Conservation (phyloP, 2,797 vertebrate species). For the Notamacropus eugenii region DNA sequence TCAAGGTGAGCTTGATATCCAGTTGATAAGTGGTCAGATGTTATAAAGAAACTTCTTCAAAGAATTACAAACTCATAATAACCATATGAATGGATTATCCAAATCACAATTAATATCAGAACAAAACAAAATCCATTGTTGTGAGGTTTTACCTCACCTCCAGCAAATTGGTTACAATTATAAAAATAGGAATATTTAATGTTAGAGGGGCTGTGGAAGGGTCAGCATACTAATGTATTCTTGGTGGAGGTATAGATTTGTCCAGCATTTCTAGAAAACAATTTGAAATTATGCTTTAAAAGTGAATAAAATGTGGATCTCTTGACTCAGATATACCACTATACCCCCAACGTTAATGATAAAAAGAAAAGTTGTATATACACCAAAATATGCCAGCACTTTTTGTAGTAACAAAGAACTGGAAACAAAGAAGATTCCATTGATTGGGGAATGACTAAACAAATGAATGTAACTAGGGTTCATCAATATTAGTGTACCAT, state of each 20-base stretch:
- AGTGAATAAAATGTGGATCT: background rate
- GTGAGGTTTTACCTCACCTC: background rate
- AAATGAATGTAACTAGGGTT: background rate
- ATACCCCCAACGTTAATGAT: background rate
- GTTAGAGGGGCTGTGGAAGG: background rate
- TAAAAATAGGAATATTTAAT: background rate
- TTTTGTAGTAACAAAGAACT: background rate
- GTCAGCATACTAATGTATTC: background rate
- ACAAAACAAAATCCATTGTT: background rate
- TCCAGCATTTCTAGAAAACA: background rate
- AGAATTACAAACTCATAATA: background rate
- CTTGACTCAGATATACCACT: background rate
- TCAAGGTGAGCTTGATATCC: constrained; percentile 33
- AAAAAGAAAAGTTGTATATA: background rate
- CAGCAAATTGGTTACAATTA: background rate
- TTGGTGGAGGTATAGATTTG: background rate
- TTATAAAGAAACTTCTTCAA: background rate
- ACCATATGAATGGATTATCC: background rate
- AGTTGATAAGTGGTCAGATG: background rate
- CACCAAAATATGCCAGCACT: background rate
- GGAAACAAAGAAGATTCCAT: background rate
- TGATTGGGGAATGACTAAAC: background rate
- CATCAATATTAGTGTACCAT: background rate
- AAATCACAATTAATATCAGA: background rate
- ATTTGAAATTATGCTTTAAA: background rate